Evolutionary conservation across 2,113 vertebrate species (phyloP), one percentile per base, ranked within the genome.

Genomic region (Anseranas semipalmata): DNA sequence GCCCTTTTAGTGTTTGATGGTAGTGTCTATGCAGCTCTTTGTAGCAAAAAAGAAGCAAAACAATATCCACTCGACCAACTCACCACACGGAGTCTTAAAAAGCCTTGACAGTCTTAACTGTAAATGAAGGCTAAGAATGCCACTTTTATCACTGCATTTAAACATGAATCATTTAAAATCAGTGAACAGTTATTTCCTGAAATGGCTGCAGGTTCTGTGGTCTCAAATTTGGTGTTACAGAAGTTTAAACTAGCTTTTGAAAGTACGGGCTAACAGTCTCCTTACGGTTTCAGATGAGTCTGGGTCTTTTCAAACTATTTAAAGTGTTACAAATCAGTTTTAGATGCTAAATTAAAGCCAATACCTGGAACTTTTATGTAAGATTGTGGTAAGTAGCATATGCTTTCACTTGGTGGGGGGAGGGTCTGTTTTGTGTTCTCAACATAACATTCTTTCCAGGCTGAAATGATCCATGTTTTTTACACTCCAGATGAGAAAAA

Each of bases 1-100:
- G 6, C 13, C 9, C 10, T 70, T 59, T 53, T 32, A 35, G 5
- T 35, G 15, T 56, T 87, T 71, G 50, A 41, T 19, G 3, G 14
- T 39, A 33, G 5, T 30, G 6, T 43, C 20, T 74, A 7, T 30
- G n/a, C 28, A 63, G 33, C 12, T 78, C 25, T 78, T 83, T 85
- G 41, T 20, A 63, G 10, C 10, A 55, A 55, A 90, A 85, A 22
- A 55, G n/a, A 85, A 80, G 28, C n/a, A 68, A 85, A 93, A 55
- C 1, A 2, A 4, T 35, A 53, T 8, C 27, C 4, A 6, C 15
- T 55, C 72, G 15, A 76, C 25, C 30, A 63, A 0, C 20, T 81
- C 18, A 21, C 9, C 7, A 5, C 33, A 18, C 7, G 22, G 15
- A 48, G 10, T 22, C 20, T 37, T 81, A 43, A 25, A 0, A 0